Evolutionary conservation across 1,140 invertebrate genomes (phyloP).

Genomic region (Drosophila melanica): DNA sequence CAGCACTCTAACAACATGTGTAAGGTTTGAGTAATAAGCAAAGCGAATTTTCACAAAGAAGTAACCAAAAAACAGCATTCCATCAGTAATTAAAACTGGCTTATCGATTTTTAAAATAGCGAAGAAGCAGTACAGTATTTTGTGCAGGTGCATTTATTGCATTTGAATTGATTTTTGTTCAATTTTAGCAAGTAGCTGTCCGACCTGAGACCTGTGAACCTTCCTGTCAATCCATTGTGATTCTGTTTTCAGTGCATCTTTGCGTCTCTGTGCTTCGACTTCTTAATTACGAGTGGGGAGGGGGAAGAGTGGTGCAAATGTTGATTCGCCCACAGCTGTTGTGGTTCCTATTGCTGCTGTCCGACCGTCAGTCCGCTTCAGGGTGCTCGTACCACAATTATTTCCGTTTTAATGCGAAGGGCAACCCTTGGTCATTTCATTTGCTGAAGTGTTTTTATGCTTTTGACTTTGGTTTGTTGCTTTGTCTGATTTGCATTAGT

Average conservation of each 20-base stretch:
- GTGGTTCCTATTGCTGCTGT: conserved; percentile 32
- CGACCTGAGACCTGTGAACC: conserved; percentile 5
- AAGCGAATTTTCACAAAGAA: too few species aligned
- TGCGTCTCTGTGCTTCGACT: conserved; percentile 20
- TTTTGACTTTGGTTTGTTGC: conserved; percentile 18
- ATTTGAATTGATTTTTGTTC: neutral
- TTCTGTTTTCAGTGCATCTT: neutral
- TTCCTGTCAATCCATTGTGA: neutral
- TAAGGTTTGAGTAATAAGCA: neutral
- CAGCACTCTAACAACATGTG: too few species aligned
- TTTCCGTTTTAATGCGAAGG: conserved; percentile 69
- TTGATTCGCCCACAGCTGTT: conserved; percentile 41
- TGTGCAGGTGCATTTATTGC: neutral
- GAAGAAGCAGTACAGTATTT: neutral
- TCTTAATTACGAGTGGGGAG: conserved; percentile 55
- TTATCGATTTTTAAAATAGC: conserved; percentile 4
- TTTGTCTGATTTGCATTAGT: conserved; percentile 49
- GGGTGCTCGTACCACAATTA: conserved; percentile 64
- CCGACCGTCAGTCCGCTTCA: conserved; percentile 29
- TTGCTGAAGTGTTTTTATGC: conserved; percentile 20
- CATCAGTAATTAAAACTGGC: neutral
- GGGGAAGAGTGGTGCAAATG: conserved; percentile 63
- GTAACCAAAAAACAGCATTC: neutral
- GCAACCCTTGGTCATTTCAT: conserved; percentile 28
- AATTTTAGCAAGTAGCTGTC: neutral